phyloP scores from a whole-genome alignment of 2,797 vertebrate species.

The Rhinogobio ventralis region DNA sequence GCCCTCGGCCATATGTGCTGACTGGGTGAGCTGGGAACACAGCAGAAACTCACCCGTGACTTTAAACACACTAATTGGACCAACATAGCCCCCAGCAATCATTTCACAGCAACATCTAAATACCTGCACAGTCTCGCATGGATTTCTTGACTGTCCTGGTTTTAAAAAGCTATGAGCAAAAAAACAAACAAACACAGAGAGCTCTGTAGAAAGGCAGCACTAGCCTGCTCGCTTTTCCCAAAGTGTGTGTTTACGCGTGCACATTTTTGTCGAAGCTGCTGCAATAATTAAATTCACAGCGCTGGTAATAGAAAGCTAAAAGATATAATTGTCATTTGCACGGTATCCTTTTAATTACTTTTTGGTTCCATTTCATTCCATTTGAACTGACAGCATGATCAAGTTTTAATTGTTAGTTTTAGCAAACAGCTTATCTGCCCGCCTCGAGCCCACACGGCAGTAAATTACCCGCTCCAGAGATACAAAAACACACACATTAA shows the following conservation, averaged over 20 bases:
- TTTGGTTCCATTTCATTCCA: conserved; percentile 86
- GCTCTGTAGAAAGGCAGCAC: background rate
- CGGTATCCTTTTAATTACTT: conserved; percentile 84
- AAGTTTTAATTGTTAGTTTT: conserved; percentile 83
- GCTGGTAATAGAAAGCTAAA: conserved; percentile 78
- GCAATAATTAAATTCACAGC: conserved; percentile 80
- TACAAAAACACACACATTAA: conserved; percentile 44
- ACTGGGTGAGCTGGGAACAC: conserved; percentile 74
- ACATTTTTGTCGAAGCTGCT: conserved; percentile 59
- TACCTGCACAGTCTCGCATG: conserved; percentile 57
- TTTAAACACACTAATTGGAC: conserved; percentile 80
- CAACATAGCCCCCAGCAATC: conserved; percentile 67
- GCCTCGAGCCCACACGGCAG: conserved; percentile 74
- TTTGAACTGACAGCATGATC: conserved; percentile 82
- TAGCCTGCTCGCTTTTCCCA: conserved; percentile 12
- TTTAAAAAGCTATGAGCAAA: conserved; percentile 42
- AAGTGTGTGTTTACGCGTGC: conserved; percentile 34
- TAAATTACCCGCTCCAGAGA: conserved; percentile 74
- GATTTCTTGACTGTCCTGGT: conserved; percentile 51
- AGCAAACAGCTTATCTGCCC: conserved; percentile 80
- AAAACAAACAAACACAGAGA: background rate
- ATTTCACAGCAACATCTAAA: conserved; percentile 70
- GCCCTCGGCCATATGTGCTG: conserved; percentile 75
- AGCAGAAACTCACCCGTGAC: conserved; percentile 69
- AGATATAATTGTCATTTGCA: conserved; percentile 82